A percentile compares a stretch with the other conserved stretches of the same genome.
These are phyloP conservation scores for Microtus ochrogaster DNA, from an alignment of 2,113 vertebrate species.

Conservation along the genomic window DNA sequence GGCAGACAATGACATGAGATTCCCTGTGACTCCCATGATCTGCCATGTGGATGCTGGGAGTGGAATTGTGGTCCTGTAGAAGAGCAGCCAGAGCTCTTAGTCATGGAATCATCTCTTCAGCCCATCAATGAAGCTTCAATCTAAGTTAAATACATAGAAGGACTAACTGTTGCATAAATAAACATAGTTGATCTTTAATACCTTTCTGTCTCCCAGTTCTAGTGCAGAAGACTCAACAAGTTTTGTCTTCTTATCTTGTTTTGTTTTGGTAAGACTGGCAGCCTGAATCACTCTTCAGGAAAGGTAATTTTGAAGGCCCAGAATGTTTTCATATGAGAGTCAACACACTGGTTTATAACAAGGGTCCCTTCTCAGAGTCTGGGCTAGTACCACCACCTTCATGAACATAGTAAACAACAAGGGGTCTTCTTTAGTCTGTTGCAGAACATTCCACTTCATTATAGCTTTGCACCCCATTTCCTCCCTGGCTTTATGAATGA, in stretches of 20 bases:
- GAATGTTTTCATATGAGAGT: background rate
- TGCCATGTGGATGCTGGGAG: too few relatives aligned
- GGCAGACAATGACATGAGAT: too few relatives aligned
- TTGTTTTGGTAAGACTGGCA: background rate
- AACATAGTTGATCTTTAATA: background rate
- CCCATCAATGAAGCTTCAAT: background rate
- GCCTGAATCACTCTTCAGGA: background rate
- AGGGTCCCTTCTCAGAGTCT: background rate
- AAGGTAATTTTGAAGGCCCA: background rate
- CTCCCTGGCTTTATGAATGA: background rate
- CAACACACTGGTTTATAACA: background rate
- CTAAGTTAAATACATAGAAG: background rate
- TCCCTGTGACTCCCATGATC: too few relatives aligned
- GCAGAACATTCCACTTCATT: background rate
- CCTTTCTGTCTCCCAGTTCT: background rate
- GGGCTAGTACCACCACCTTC: background rate
- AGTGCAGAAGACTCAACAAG: background rate
- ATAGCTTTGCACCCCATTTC: background rate
- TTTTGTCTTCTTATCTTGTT: background rate
- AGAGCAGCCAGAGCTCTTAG: background rate
- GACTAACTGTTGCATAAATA: background rate
- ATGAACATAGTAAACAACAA: background rate
- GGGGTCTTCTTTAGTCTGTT: background rate
- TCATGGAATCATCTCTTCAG: background rate
- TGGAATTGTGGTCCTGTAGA: background rate